Percentiles rank a stretch among this genome's conserved stretches.
These are phyloP conservation scores for Spilogale gracilis DNA, from an alignment of 2,113 vertebrate species.

Conservation along the genomic window DNA sequence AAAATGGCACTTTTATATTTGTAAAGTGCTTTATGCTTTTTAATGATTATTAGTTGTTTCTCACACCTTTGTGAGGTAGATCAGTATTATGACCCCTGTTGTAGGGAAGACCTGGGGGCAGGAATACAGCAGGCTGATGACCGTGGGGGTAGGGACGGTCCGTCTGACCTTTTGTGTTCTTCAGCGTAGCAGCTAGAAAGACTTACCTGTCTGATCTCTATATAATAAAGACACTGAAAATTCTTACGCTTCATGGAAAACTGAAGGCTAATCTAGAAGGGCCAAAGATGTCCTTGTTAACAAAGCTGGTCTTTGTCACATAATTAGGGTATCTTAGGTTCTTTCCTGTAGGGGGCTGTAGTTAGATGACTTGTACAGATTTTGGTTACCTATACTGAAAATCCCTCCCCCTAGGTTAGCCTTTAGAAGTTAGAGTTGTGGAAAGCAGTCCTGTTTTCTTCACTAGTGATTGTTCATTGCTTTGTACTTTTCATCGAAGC, in stretches of 20 bases:
- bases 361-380: slow-evolving; percentile 52
- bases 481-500: background rate
- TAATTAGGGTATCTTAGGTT: slow-evolving; percentile 24
- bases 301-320: slow-evolving; percentile 80
- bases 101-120: background rate
- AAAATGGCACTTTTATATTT: slow-evolving; percentile 74
- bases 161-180: slow-evolving; percentile 41
- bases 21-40: slow-evolving; percentile 74
- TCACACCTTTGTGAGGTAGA: slow-evolving; percentile 53
- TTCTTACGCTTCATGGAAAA: background rate
- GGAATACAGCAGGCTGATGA: background rate
- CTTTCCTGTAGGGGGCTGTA: slow-evolving; percentile 41
- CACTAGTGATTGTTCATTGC: background rate
- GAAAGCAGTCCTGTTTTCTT: slow-evolving; percentile 26
- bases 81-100: slow-evolving; percentile 69
- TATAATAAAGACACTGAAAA: slow-evolving; percentile 37
- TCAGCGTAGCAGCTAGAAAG: slow-evolving; percentile 52
- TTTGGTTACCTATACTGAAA: slow-evolving; percentile 25
- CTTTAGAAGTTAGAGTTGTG: slow-evolving; percentile 60
- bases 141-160: background rate
- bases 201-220: slow-evolving; percentile 41
- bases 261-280: slow-evolving; percentile 64
- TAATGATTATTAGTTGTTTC: slow-evolving; percentile 38
- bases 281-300: slow-evolving; percentile 70
- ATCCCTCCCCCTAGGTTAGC: slow-evolving; percentile 4